Evolutionary conservation across 2,888 invertebrate genomes (phyloP).

Genomic region (Merodon equestris): DNA sequence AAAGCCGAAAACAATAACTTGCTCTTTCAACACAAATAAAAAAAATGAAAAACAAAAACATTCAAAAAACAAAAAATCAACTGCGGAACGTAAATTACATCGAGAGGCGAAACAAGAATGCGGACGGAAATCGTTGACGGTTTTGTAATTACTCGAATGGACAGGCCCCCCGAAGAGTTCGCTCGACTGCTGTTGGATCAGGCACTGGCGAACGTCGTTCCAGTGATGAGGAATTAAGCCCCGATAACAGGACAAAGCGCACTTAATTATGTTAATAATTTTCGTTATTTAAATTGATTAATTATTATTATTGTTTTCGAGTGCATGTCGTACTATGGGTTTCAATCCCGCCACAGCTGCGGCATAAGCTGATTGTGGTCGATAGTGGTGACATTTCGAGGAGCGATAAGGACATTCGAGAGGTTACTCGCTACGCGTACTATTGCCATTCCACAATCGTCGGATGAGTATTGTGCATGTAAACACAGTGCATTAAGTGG

Average conservation of each 20-base stretch:
- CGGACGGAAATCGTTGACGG: conserved; percentile 59
- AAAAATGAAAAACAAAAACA: conserved; percentile 16
- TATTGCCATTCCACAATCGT: background rate
- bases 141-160: conserved; percentile 61
- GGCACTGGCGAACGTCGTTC: conserved; percentile 13
- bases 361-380: conserved; percentile 62
- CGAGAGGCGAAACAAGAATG: conserved; percentile 12
- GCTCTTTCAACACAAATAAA: conserved; percentile 3
- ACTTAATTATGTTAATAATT: conserved; percentile 69
- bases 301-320: conserved; percentile 52
- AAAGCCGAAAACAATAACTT: conserved; percentile 54
- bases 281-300: conserved; percentile 69
- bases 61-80: conserved; percentile 42
- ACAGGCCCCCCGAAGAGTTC: background rate
- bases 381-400: conserved; percentile 36
- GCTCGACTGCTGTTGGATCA: no score
- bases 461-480: conserved; percentile 48
- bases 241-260: conserved; percentile 68
- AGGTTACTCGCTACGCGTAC: no score
- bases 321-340: conserved; percentile 47
- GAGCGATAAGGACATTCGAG: conserved; percentile 40
- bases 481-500: conserved; percentile 61
- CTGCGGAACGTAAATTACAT: conserved; percentile 50
- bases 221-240: conserved; percentile 67
- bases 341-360: conserved; percentile 8